These are phyloP conservation scores for Strix aluco DNA, from an alignment of 2,113 vertebrate genomes.

Conservation along the genomic window DNA sequence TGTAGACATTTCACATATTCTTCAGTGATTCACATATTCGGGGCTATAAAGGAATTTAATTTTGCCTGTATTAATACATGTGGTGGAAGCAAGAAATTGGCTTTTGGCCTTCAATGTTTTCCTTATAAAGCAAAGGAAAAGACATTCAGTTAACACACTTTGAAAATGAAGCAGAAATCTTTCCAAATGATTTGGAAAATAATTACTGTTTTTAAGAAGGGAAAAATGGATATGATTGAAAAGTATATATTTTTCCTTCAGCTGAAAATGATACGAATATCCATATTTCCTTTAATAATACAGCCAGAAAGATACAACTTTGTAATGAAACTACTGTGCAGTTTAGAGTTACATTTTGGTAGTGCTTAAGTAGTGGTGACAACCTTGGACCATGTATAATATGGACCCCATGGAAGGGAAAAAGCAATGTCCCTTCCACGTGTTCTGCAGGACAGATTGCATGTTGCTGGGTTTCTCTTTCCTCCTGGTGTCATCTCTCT, in stretches of 20 bases:
- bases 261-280: background rate
- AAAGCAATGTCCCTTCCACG: background rate
- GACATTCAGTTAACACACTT: background rate
- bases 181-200: background rate
- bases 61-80: background rate
- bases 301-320: background rate
- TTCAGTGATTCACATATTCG: background rate
- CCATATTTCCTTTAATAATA: background rate
- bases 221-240: background rate
- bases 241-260: background rate
- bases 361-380: background rate
- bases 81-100: background rate
- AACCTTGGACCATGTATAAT: background rate
- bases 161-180: background rate
- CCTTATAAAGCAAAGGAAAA: background rate
- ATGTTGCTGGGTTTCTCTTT: background rate
- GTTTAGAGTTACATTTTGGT: background rate
- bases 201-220: background rate
- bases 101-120: background rate
- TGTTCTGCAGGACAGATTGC: background rate
- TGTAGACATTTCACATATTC: background rate
- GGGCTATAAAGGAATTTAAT: background rate
- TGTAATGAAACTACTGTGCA: background rate
- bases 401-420: background rate
- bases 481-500: background rate